phyloP scores from a whole-genome alignment of 2,797 vertebrate species.

The Danio aesculapii region DNA sequence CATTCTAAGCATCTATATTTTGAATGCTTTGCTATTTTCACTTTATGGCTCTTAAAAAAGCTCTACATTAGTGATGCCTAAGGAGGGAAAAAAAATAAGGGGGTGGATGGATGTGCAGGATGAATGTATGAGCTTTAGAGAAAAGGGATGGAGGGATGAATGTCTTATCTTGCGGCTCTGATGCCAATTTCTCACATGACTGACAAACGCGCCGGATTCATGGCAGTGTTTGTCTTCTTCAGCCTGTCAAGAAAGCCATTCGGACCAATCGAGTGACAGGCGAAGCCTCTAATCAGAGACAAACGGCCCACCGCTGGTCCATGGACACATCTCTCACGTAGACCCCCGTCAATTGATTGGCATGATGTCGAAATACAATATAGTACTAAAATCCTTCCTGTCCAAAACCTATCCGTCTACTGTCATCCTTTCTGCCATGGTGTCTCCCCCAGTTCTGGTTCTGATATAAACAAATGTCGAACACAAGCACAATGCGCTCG shows the following conservation, averaged over 20 bases:
- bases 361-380: slow-evolving; percentile 41
- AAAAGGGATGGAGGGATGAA: slow-evolving; percentile 37
- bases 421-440: slow-evolving; percentile 29
- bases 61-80: neutral
- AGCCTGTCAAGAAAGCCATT: slow-evolving; percentile 54
- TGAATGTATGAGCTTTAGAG: neutral
- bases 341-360: slow-evolving; percentile 41
- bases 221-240: slow-evolving; percentile 53
- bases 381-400: slow-evolving; percentile 8
- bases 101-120: slow-evolving; percentile 7
- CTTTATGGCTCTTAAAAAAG: slow-evolving; percentile 4
- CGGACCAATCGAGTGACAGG: slow-evolving; percentile 60
- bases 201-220: slow-evolving; percentile 54
- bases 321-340: slow-evolving; percentile 38
- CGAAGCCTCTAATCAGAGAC: slow-evolving; percentile 59
- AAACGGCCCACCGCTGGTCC: slow-evolving; percentile 46
- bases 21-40: neutral
- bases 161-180: slow-evolving; percentile 34
- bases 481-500: slow-evolving; percentile 16
- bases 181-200: slow-evolving; percentile 50
- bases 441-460: slow-evolving; percentile 4
- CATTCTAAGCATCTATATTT: neutral
- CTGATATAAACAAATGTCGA: slow-evolving; percentile 38
- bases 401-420: slow-evolving; percentile 15
- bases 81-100: neutral